Evolutionary conservation across 2,888 invertebrate species (phyloP), one percentile per base, ranked within the genome.

Genomic region (Petrolisthes cinctipes): DNA sequence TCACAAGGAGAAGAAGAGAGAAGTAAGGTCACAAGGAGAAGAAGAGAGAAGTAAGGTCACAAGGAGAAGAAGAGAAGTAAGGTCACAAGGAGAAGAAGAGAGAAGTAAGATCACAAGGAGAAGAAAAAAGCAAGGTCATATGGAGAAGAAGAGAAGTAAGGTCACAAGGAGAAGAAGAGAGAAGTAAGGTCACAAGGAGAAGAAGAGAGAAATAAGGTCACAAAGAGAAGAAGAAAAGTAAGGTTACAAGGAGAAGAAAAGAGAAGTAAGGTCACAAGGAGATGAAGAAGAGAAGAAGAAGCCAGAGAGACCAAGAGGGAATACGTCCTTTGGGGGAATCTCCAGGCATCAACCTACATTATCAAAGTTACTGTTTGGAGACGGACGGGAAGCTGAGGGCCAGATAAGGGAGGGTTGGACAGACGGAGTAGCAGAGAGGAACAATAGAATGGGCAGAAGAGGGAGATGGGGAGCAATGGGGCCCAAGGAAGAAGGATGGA

Each of bases 321-420:
- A 80, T 20, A 80, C 73, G 71, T 68, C 23, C 73, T 80, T 61
- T 61, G 56, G 20, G 53, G 80, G 80, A 54, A 80, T 80, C 61
- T 20, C 23, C 56, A 53, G 80, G 80, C 57, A 56, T 80, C 80
- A 80, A n/a, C 5, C 56, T 20, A 56, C 56, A 80, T 80, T 80
- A 80, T 80, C 80, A 80, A 80, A 80, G 80, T 80, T 80, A 80
- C 80, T 20, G 80, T 73, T 53, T 73, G 68, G 68, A 56, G 73
- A 68, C 83, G 54, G 71, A 83, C 71, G 54, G 83, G 73, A 20
- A 78, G 51, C 56, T 71, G 83, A 83, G 73, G 37, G 73, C 83
- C 20, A 11, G 54, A 20, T 20, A 66, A 71, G 73, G 73, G n/a
- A 37, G 6, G 73, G 73, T 51, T 37, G 37, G n/a, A 54, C n/a